Percentiles rank a stretch among this genome's conserved stretches.
Conservation (phyloP, 2,113 vertebrate species). For the Pelecanus crispus region DNA sequence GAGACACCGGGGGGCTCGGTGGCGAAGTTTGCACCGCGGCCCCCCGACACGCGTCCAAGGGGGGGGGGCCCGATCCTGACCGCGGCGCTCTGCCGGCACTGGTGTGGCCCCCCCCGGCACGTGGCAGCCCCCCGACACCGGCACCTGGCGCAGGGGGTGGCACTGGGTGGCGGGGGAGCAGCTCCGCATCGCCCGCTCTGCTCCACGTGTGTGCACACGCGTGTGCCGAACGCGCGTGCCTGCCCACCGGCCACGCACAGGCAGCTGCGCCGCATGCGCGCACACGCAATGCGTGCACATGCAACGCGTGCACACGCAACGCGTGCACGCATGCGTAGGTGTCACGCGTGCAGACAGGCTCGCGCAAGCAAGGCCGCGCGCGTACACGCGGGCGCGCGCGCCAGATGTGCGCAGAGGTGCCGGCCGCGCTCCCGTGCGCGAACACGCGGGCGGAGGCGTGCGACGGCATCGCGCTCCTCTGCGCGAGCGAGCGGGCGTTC, state of each 20-base stretch:
- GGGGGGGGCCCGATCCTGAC: neutral
- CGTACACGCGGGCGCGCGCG: neutral
- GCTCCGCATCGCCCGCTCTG: neutral
- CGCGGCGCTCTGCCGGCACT: neutral
- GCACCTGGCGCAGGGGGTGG: neutral
- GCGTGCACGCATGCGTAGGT: rapidly evolving
- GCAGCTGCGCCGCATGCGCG: rapidly evolving
- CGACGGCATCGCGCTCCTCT: too few species aligned
- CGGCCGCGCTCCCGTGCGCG: rapidly evolving
- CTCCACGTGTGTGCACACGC: rapidly evolving
- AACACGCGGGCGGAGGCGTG: neutral
- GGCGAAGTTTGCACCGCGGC: neutral
- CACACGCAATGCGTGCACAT: rapidly evolving
- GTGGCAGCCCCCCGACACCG: neutral
- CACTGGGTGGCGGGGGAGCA: too few species aligned
- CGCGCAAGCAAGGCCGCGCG: too few species aligned
- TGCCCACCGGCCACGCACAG: too few species aligned
- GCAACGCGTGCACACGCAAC: too few species aligned
- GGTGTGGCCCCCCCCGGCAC: neutral
- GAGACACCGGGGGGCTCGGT: neutral
- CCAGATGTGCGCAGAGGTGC: neutral
- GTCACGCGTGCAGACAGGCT: neutral
- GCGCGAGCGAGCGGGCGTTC: too few species aligned
- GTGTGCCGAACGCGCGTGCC: too few species aligned
- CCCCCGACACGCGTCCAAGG: neutral